Evolutionary conservation across 2,888 invertebrate species (phyloP).

Genomic region (Coenonympha glycerion): DNA sequence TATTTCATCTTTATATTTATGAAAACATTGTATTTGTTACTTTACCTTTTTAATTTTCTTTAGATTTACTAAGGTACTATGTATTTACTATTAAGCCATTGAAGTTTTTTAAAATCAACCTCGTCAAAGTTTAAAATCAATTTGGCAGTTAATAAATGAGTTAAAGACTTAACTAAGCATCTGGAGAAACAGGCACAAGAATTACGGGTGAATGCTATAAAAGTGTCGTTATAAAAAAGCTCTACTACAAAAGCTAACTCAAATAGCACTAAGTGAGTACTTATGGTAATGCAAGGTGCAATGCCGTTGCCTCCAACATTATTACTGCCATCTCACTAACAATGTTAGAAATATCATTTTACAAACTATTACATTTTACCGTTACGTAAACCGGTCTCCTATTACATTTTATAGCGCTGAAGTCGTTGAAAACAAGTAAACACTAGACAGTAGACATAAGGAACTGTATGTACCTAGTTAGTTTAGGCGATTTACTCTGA

Average conservation of each 20-base stretch:
- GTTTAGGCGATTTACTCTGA: background rate
- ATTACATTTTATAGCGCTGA: slow-evolving; percentile 51
- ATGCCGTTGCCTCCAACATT: background rate
- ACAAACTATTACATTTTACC: slow-evolving; percentile 32
- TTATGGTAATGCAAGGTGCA: background rate
- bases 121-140: no score
- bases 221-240: no score
- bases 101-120: no score
- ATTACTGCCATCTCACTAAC: slow-evolving; percentile 6
- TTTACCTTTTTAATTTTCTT: no score
- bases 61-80: no score
- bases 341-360: slow-evolving; percentile 26
- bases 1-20: background rate
- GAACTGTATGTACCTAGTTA: slow-evolving; percentile 5
- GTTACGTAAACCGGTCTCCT: slow-evolving; percentile 50
- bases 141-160: no score
- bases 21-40: no score
- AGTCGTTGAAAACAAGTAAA: slow-evolving; percentile 42
- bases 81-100: no score
- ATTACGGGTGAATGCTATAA: background rate
- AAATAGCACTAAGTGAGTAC: background rate
- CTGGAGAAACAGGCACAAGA: no score
- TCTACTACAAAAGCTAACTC: background rate
- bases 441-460: slow-evolving; percentile 1
- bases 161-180: no score